Evolutionary conservation across 2,113 vertebrate genomes (phyloP).

Genomic region (Eonycteris spelaea): DNA sequence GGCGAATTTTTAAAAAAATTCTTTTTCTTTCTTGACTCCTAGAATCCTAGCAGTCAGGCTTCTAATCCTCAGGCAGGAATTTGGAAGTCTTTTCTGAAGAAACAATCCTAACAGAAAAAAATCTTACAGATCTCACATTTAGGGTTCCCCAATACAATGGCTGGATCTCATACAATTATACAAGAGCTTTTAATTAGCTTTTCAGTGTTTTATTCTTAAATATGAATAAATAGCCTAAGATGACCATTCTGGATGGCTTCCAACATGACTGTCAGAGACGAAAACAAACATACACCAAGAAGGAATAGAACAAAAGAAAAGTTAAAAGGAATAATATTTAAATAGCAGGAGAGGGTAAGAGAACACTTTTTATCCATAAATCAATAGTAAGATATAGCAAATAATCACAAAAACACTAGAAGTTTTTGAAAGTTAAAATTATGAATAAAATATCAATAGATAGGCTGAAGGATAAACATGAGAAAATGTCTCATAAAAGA

Average conservation of each 20-base stretch:
- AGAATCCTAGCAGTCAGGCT: not conserved
- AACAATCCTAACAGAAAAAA: constrained; percentile 2
- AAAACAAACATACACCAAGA: not conserved
- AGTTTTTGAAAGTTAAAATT: not conserved
- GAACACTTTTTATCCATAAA: not conserved
- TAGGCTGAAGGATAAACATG: not conserved
- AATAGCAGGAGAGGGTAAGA: not conserved
- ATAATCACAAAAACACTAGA: not conserved
- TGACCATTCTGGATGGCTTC: not conserved
- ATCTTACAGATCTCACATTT: not conserved
- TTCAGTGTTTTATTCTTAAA: constrained; percentile 15
- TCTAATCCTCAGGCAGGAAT: not conserved
- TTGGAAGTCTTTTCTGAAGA: constrained; percentile 23
- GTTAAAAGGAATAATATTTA: not conserved
- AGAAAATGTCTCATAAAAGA: not conserved
- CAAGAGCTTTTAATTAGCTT: not conserved
- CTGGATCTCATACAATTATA: not conserved
- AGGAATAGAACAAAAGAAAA: not conserved
- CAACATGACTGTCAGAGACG: not conserved
- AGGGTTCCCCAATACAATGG: not conserved
- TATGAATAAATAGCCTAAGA: not conserved
- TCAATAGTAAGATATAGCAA: not conserved
- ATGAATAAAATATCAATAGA: not conserved
- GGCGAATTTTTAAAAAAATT: not conserved
- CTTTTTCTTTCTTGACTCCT: not conserved